phyloP scores from a whole-genome alignment of 2,113 vertebrate species.

The Tinamus guttatus region DNA sequence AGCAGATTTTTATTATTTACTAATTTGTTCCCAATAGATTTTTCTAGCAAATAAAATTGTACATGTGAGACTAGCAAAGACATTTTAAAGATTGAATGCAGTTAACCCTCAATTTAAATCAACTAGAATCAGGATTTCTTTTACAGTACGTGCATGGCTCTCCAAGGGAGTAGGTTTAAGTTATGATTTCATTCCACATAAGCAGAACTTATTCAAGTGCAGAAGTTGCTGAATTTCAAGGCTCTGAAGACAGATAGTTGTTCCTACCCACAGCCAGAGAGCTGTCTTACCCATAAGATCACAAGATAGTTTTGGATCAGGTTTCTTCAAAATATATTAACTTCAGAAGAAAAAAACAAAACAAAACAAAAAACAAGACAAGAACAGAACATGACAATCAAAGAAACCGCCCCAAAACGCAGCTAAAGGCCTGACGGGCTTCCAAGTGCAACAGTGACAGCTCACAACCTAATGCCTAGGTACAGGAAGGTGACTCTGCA shows the following conservation, averaged over 20 bases:
- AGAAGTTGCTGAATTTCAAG: neutral
- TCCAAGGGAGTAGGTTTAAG: neutral
- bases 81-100: neutral
- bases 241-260: neutral
- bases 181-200: rapidly evolving
- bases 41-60: neutral
- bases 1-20: neutral
- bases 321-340: neutral
- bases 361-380: neutral
- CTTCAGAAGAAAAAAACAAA: neutral
- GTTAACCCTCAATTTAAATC: neutral
- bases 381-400: no score
- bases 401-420: no score
- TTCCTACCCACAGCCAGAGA: neutral
- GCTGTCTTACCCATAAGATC: no score
- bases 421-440: neutral
- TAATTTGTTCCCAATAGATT: neutral
- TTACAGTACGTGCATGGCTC: neutral
- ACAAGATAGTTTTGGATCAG: neutral
- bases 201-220: neutral
- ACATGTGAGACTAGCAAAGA: neutral
- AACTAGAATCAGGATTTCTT: neutral
- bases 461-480: rapidly evolving
- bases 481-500: neutral
- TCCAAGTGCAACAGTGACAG: rapidly evolving